A percentile compares a stretch with the other conserved stretches of the same genome.
Evolutionary conservation across 2,888 invertebrate species (phyloP).

Genomic region (Acanthosepion lycidas): DNA sequence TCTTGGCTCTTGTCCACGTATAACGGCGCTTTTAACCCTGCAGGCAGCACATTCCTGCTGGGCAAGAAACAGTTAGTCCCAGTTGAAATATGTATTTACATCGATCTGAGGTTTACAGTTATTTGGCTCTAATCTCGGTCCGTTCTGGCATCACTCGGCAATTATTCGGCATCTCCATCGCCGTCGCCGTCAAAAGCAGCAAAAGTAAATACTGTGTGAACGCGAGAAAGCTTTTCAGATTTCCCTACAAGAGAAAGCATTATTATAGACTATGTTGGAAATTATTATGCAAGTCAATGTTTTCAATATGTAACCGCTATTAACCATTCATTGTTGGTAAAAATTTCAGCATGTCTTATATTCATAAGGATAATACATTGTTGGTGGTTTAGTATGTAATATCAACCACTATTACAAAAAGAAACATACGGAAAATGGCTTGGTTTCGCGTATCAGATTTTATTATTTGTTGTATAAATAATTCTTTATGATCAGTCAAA

Average conservation of each 20-base stretch:
- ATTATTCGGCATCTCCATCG: neutral
- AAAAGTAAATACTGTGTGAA: neutral
- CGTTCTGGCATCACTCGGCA: neutral
- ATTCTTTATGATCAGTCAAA: no score
- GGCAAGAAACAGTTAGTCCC: neutral
- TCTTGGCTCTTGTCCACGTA: neutral
- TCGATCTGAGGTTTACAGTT: neutral
- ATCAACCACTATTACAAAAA: no score
- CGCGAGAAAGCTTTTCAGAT: neutral
- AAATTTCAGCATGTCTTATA: no score
- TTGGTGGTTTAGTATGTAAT: no score
- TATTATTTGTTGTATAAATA: no score
- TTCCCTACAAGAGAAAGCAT: neutral
- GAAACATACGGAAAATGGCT: no score
- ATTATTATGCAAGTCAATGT: neutral
- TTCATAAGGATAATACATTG: no score
- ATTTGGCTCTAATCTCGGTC: neutral
- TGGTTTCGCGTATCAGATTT: no score
- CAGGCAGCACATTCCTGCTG: neutral
- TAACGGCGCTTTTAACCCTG: neutral
- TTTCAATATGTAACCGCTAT: no score
- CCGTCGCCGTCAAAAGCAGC: neutral
- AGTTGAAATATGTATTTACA: neutral
- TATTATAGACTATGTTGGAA: neutral
- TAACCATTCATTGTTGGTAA: no score